Conservation (phyloP, 2,113 vertebrate species). For the Origma solitaria region DNA sequence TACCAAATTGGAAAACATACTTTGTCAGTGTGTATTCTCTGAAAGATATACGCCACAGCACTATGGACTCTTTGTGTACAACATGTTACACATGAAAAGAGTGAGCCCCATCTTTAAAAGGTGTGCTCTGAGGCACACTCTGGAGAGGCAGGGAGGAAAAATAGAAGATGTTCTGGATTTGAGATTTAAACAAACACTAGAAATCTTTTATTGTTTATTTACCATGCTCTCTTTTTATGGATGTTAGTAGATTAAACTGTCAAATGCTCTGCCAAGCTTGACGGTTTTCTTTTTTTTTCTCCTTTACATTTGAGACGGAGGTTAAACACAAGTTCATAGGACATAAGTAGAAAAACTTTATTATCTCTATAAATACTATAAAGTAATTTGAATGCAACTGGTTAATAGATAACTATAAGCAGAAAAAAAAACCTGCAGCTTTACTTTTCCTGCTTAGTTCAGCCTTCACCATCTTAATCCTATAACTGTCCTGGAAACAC, state of each 20-base stretch:
- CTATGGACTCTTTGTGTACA: neutral
- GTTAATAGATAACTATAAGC: constrained; percentile 26
- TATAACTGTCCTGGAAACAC: neutral
- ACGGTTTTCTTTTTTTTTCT: neutral
- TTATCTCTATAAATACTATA: neutral
- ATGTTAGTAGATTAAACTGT: constrained; percentile 17
- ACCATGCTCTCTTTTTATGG: neutral
- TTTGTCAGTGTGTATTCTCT: fast-evolving
- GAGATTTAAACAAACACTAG: neutral
- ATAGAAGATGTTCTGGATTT: neutral
- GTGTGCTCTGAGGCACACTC: neutral
- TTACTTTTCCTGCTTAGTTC: constrained; percentile 22
- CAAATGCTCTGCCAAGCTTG: neutral
- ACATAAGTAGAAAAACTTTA: neutral
- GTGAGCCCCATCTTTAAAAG: neutral
- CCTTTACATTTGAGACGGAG: neutral
- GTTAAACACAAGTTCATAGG: neutral
- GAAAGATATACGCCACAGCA: fast-evolving
- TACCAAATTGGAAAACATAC: neutral
- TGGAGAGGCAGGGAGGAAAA: neutral
- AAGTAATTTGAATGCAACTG: neutral
- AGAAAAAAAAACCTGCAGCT: neutral
- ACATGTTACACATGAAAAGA: neutral
- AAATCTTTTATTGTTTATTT: constrained; percentile 9
- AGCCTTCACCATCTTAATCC: neutral